Evolutionary conservation across 1,140 invertebrate genomes (phyloP), one percentile per base, ranked within the genome.

Genomic region (Drosophila willistoni): DNA sequence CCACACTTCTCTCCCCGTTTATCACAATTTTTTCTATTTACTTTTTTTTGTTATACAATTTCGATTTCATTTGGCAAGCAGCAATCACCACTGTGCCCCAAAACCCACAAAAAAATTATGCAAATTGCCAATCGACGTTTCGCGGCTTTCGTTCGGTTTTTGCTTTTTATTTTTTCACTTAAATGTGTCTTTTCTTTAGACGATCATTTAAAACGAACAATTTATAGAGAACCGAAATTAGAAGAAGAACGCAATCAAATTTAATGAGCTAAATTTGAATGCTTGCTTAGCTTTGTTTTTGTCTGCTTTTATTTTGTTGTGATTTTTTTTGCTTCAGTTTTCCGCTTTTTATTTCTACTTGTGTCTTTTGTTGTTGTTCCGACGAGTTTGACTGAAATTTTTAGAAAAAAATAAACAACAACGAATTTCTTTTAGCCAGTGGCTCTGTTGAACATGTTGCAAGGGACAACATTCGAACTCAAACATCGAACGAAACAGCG

Each of bases 21-120:
- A 25, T 19, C 25, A 6, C 25, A 29, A 29, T 56, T n/a, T 13
- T 39, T 1, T 3, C 2, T 12, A 6, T 14, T 13, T 19, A 19
- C 51, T 25, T 2, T 29, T 44, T 47, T 44, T 39, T 75, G 69
- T 83, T 83, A 84, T 63, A 84, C 81, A 85, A 84, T 79, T 81
- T 66, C 60, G 57, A 13, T 25, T 44, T 36, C 29, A 34, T 60
- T 59, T 25, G 71, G n/a, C n/a, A n/a, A n/a, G n/a, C n/a, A n/a
- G n/a, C n/a, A n/a, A n/a, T n/a, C n/a, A n/a, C n/a, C n/a, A n/a
- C n/a, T n/a, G n/a, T n/a, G n/a, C n/a, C n/a, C n/a, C 39, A 7
- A 12, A 63, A 13, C 29, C 61, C 19, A 17, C 17, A 44, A 77
- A 77, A 77, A 54, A 71, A 77, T 77, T 77, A 77, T 77, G 74